Percentiles rank a stretch among this genome's conserved stretches.
These are phyloP conservation scores for Montipora sp. DNA, from an alignment of 64 coral and sea anemone genomes.

Conservation along the genomic window DNA sequence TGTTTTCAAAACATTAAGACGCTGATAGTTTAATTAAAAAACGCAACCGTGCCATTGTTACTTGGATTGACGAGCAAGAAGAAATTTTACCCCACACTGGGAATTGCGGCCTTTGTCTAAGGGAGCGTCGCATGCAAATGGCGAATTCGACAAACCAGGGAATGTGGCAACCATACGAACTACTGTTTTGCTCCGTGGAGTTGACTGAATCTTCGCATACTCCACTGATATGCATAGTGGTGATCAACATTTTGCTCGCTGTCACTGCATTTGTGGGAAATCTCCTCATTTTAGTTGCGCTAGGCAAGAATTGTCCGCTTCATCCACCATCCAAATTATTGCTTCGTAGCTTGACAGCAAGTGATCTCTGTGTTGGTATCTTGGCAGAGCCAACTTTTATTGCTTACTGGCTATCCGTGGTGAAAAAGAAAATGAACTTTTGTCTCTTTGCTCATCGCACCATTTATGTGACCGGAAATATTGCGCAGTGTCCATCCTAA, in stretches of 20 bases:
- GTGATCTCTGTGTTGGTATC: slow-evolving; percentile 29
- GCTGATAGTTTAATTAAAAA: too few relatives aligned
- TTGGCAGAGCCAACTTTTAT: neutral
- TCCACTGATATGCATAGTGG: neutral
- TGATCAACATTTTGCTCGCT: neutral
- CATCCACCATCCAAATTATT: slow-evolving; percentile 3
- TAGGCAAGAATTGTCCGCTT: neutral
- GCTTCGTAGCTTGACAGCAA: neutral
- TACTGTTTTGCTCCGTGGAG: neutral
- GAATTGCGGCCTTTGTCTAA: too few relatives aligned
- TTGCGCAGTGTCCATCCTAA: neutral
- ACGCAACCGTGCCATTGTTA: too few relatives aligned
- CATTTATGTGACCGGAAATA: neutral
- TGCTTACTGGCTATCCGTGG: neutral
- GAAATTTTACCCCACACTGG: too few relatives aligned
- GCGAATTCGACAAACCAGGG: too few relatives aligned
- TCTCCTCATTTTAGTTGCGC: neutral
- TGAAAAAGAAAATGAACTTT: neutral
- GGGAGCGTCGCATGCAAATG: too few relatives aligned
- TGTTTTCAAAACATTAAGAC: too few relatives aligned
- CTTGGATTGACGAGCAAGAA: too few relatives aligned
- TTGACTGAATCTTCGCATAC: neutral
- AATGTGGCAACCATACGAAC: neutral
- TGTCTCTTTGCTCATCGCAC: neutral
- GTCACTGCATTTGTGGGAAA: slow-evolving; percentile 10